Conservation (phyloP, 2,888 invertebrate species). For the Tortricodes alternella region DNA sequence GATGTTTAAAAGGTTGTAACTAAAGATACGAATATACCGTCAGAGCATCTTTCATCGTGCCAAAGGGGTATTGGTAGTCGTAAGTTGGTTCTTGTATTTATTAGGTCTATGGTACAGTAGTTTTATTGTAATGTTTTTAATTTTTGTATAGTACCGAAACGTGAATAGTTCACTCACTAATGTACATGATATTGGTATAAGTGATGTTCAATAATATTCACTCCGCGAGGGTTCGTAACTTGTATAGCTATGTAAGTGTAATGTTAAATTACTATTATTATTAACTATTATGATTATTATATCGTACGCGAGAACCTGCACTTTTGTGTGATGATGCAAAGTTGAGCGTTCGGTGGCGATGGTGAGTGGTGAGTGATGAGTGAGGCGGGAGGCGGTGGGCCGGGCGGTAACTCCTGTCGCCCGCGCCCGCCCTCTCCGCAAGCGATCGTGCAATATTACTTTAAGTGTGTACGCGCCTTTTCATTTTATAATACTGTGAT, state of each 20-base stretch:
- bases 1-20: slow-evolving; percentile 79
- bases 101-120: slow-evolving; percentile 77
- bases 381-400: not conserved
- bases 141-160: slow-evolving; percentile 79
- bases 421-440: slow-evolving; percentile 9
- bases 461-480: slow-evolving; percentile 24
- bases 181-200: slow-evolving; percentile 65
- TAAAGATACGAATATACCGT: slow-evolving; percentile 71
- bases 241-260: slow-evolving; percentile 78
- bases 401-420: too few species aligned
- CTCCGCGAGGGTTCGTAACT: slow-evolving; percentile 58
- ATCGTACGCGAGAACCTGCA: slow-evolving; percentile 34
- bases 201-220: slow-evolving; percentile 67
- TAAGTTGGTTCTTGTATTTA: slow-evolving; percentile 79
- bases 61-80: slow-evolving; percentile 67
- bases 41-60: slow-evolving; percentile 60
- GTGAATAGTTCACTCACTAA: slow-evolving; percentile 59
- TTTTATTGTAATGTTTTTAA: slow-evolving; percentile 79
- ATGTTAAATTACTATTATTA: slow-evolving; percentile 60
- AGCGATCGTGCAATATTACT: slow-evolving; percentile 21
- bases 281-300: slow-evolving; percentile 40
- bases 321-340: slow-evolving; percentile 35
- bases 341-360: not conserved
- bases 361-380: too few species aligned
- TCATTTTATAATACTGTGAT: too few species aligned